phyloP scores from a whole-genome alignment of 2,888 invertebrate species.

The Matsumyia berberina region DNA sequence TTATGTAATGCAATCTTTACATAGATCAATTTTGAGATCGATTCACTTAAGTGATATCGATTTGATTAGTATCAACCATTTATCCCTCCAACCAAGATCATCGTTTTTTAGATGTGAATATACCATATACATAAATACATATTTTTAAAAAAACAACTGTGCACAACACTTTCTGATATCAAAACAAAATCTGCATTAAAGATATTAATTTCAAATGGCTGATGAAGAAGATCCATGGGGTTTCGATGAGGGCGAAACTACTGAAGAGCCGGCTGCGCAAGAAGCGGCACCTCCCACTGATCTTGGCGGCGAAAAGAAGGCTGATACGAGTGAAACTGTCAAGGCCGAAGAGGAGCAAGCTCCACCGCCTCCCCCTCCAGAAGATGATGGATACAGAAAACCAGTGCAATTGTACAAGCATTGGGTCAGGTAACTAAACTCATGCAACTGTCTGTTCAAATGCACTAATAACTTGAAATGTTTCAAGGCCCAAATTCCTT shows the following conservation, averaged over 20 bases:
- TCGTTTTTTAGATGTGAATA: slow-evolving; percentile 52
- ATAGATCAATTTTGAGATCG: slow-evolving; percentile 31
- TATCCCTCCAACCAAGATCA: slow-evolving; percentile 69
- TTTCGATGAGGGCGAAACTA: slow-evolving; percentile 84
- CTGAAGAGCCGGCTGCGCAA: slow-evolving; percentile 55
- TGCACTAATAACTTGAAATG: background rate
- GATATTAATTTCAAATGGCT: slow-evolving; percentile 79
- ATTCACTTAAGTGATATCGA: slow-evolving; percentile 39
- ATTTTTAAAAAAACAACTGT: background rate
- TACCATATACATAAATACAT: background rate
- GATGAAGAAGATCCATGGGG: slow-evolving; percentile 86
- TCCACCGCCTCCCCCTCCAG: slow-evolving; percentile 84
- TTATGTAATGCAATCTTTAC: slow-evolving; percentile 51
- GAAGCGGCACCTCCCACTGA: slow-evolving; percentile 72
- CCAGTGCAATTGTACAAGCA: slow-evolving; percentile 90
- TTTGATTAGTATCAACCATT: slow-evolving; percentile 68
- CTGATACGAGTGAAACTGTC: slow-evolving; percentile 82
- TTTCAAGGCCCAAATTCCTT: slow-evolving; percentile 89
- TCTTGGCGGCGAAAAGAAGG: slow-evolving; percentile 79
- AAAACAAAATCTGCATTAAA: slow-evolving; percentile 7
- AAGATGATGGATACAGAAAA: slow-evolving; percentile 87
- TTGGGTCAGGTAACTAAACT: slow-evolving; percentile 89
- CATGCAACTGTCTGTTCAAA: slow-evolving; percentile 4
- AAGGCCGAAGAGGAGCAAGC: slow-evolving; percentile 85
- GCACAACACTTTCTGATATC: background rate